Base-by-base conservation (phyloP, 2,113 vertebrate genomes). In the Etia nguti region DNA sequence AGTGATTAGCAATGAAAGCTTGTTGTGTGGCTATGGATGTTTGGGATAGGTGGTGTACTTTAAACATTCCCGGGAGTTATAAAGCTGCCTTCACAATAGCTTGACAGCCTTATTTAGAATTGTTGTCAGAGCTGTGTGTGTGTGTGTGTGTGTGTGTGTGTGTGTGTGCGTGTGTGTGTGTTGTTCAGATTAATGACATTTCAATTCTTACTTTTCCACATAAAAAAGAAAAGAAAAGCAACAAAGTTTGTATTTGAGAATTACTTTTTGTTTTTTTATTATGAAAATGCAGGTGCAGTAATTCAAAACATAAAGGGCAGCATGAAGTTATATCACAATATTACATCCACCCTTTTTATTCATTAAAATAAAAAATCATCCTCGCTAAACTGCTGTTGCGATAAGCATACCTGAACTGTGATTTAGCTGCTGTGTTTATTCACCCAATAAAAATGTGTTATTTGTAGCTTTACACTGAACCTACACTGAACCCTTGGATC, bases 1-100 rank as follows among this genome's bases (percentile, higher is more conserved):
- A 91, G 57, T 48, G 50, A 52, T 84, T 82, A 26, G n/a, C 9
- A 59, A 55, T 38, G n/a, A 11, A 9, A 31, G n/a, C 38, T 59
- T 82, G 10, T 70, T 36, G 8, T 81, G 52, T 83, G 12, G 80
- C 81, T 79, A 8, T 4, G 5, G 10, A 54, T 85, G 65, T 75
- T 4, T 82, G 68, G 75, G 24, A 60, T 34, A 75, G 57, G 31
- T 65, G 90, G 34, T 65, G 34, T 65, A 38, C 86, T 91, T 91
- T 82, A 94, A 84, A 82, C 88, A 89, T 26, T 26, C 6, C 22
- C 24, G 6, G 59, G 31, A 52, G 87, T 81, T 87, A 73, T 93
- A 92, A 90, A 93, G 59, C 20, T 80, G 55, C 26, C 50, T 41
- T 43, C 3, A 22, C 50, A 36, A 56, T 38, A 41, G 15, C 62